Base-by-base conservation (phyloP, 2,797 vertebrate species). In the Coracias cyanogaster region DNA sequence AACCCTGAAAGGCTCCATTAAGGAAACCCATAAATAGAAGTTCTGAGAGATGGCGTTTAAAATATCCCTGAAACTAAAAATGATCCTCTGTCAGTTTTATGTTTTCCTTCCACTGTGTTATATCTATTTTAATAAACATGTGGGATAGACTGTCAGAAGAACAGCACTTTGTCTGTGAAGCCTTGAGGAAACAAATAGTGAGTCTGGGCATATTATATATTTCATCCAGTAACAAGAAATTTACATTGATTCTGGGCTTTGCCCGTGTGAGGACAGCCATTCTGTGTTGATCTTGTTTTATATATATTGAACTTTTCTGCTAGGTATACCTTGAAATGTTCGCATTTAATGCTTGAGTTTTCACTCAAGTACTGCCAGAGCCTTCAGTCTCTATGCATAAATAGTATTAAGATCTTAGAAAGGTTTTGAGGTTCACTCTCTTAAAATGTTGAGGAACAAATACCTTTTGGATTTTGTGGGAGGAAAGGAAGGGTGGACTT, bases 1-100 rank as follows among this genome's bases (percentile, higher is more conserved):
- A 80, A n/a, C 60, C 39, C 83, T 96, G 85, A 93, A 93, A 91
- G 70, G 52, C 67, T 90, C 82, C 73, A 61, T 93, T 96, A 96
- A 94, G 66, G 67, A 90, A 78, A 77, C 22, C 15, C 41, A 66
- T 91, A 93, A 93, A 71, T 67, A 76, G 35, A 90, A 76, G 39
- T 89, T 92, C 70, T 76, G 66, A 81, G 82, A 91, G 51, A 26
- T 76, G 25, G 51, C 2, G 1, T 90, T 51, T 93, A 94, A 94
- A 95, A 88, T 55, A 93, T 52, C 52, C 25, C 58, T 82, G 66
- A 82, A 93, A 86, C 70, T 70, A 58, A 94, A 95, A 94, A 79
- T 93, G 2, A 35, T 82, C 37, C 31, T 73, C 26, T 88, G 58
- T 82, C 70, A 52, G 52, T 77, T 94, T 90, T 90, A 94, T 76